A percentile compares a stretch with the other conserved stretches of the same genome.
Conservation (phyloP, 2,797 vertebrate species). For the Malacoraja senta region DNA sequence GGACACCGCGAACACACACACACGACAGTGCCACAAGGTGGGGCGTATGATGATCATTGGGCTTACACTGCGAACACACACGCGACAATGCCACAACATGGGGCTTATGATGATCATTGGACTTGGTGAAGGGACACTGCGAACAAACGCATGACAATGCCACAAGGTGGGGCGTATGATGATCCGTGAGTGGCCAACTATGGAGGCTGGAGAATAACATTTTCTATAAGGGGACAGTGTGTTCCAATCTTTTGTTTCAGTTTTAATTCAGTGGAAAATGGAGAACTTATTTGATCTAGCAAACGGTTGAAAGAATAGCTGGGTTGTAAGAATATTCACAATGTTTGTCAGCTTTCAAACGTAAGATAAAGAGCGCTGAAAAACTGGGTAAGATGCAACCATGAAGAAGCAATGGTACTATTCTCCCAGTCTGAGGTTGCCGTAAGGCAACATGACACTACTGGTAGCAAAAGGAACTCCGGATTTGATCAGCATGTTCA, state of each 20-base stretch:
- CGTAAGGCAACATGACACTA: too few species aligned
- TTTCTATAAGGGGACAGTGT: background rate
- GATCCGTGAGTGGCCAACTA: too few species aligned
- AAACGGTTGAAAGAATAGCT: background rate
- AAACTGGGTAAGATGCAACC: background rate
- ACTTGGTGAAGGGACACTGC: too few species aligned
- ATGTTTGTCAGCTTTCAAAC: background rate
- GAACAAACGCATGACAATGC: too few species aligned
- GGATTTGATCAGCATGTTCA: background rate
- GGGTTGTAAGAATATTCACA: background rate
- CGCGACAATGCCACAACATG: too few species aligned
- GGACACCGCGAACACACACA: too few species aligned
- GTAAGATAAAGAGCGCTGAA: background rate
- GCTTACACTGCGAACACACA: too few species aligned
- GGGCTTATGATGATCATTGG: too few species aligned
- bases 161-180: background rate
- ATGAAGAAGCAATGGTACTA: background rate
- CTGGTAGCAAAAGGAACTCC: background rate
- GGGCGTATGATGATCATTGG: too few species aligned
- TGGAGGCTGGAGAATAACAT: too few species aligned
- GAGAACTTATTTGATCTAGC: background rate
- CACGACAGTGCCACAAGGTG: too few species aligned
- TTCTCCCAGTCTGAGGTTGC: background rate
- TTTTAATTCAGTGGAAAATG: background rate
- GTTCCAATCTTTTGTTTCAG: background rate